Evolutionary conservation across 1,140 invertebrate species (phyloP), one percentile per base, ranked within the genome.

Genomic region (Rhyacophila brunnea): DNA sequence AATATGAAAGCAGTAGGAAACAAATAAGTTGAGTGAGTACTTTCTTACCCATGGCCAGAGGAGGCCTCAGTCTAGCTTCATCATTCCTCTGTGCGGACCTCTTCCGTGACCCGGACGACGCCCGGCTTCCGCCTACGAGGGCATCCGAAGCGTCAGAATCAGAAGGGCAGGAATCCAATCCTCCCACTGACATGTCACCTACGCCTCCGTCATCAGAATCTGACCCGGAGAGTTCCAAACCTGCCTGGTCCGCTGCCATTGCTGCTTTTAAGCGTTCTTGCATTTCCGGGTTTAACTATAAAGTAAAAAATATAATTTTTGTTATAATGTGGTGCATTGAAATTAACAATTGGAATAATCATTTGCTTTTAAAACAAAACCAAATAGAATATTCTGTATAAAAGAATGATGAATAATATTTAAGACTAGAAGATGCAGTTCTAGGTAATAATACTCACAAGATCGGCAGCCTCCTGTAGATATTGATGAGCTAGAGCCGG

Each of bases 261-360:
- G 82, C 73, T 52, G 80, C 81, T 50, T 84, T 83, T 66, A 85
- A 75, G 67, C 83, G 84, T 59, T 84, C 82, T 79, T 84, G 78
- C 20, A 80, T 72, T 63, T 74, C 72, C 61, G 63, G 58, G 40
- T 65, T 65, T n/a, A 65, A 23, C 63, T 65, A 36, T 1, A 55
- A 57, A 19, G 7, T 38, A 35, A 50, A 18, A 50, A 19, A 48
- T 7, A 35, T 35, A 35, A 35, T 35, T 7, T n/a, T 35, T n/a
- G 34, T 6, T 35, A 7, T n/a, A 35, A n/a, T n/a, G n/a, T n/a
- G n/a, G n/a, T n/a, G n/a, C n/a, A n/a, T n/a, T n/a, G n/a, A n/a
- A n/a, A n/a, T n/a, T n/a, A n/a, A n/a, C n/a, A 6, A 35, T 35
- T 7, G n/a, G n/a, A 35, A 35, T 35, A n/a, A 6, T 35, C 6